These are phyloP conservation scores for Elaphurus davidianus DNA, from an alignment of 2,113 vertebrate species.

Conservation along the genomic window DNA sequence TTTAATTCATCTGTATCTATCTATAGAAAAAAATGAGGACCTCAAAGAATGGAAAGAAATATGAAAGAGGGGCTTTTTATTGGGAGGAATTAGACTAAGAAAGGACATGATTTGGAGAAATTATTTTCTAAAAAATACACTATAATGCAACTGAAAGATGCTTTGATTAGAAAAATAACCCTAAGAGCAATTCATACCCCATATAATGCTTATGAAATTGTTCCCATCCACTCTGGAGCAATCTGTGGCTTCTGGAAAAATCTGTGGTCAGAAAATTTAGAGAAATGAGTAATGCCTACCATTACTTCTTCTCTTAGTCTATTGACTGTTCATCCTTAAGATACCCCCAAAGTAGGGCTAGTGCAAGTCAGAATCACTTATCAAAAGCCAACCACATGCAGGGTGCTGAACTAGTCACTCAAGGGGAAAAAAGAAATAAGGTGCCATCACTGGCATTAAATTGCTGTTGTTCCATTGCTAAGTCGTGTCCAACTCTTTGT, in stretches of 20 bases:
- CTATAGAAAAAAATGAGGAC: not conserved
- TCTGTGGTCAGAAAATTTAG: conserved; percentile 2
- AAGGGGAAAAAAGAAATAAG: not conserved
- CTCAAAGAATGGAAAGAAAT: not conserved
- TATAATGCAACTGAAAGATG: not conserved
- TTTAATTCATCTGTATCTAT: not conserved
- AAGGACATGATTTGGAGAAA: not conserved
- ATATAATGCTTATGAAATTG: not conserved
- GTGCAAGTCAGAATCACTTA: not conserved
- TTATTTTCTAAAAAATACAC: not conserved
- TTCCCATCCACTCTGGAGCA: not conserved
- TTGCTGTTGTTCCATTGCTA: not conserved
- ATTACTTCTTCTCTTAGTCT: not conserved
- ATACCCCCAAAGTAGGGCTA: not conserved
- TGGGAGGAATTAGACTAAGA: not conserved
- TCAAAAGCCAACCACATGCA: not conserved
- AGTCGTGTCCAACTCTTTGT: not conserved
- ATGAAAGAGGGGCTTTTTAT: not conserved
- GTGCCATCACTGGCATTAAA: not conserved
- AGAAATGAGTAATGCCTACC: not conserved
- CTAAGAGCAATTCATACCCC: not conserved
- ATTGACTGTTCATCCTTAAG: not conserved
- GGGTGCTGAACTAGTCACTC: not conserved
- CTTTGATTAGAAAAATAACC: not conserved
- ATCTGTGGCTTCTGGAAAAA: not conserved